Percentiles rank a stretch among this genome's conserved stretches.
Evolutionary conservation across 2,113 vertebrate genomes (phyloP).

Genomic region (Balaenoptera acutorostrata): DNA sequence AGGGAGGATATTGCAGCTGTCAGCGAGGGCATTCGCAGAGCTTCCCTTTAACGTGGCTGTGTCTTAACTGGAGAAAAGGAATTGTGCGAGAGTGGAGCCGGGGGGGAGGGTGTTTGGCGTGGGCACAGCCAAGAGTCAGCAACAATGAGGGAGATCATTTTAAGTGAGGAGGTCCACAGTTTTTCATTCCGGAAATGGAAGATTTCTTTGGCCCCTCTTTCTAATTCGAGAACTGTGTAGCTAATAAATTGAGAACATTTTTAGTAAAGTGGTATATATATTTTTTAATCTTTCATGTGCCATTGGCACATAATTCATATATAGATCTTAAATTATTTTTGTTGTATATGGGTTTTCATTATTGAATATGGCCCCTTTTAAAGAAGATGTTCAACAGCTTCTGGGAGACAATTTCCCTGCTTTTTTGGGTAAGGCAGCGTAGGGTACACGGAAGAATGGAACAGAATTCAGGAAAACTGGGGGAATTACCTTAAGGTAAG

Average conservation of each 20-base stretch:
- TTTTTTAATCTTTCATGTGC: neutral
- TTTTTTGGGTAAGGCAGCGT: neutral
- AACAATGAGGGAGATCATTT: constrained; percentile 63
- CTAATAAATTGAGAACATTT: constrained; percentile 49
- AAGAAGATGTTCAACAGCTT: neutral
- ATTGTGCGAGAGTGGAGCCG: neutral
- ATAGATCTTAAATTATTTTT: neutral
- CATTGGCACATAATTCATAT: neutral
- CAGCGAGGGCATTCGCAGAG: neutral
- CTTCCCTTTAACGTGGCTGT: neutral
- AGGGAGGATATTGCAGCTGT: neutral
- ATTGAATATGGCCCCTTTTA: neutral
- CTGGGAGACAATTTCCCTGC: neutral
- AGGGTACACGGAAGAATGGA: neutral
- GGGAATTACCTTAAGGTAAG: neutral
- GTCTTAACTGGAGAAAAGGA: neutral
- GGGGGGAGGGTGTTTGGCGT: constrained; percentile 1
- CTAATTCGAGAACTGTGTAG: neutral
- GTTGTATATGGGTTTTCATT: neutral
- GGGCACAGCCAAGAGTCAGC: constrained; percentile 13
- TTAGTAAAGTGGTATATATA: neutral
- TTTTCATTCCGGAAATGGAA: constrained; percentile 59
- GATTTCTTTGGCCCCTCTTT: constrained; percentile 57
- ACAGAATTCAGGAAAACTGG: neutral
- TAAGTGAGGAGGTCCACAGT: constrained; percentile 45